Conservation (phyloP, 2,113 vertebrate genomes). For the Leptodactylus fuscus region DNA sequence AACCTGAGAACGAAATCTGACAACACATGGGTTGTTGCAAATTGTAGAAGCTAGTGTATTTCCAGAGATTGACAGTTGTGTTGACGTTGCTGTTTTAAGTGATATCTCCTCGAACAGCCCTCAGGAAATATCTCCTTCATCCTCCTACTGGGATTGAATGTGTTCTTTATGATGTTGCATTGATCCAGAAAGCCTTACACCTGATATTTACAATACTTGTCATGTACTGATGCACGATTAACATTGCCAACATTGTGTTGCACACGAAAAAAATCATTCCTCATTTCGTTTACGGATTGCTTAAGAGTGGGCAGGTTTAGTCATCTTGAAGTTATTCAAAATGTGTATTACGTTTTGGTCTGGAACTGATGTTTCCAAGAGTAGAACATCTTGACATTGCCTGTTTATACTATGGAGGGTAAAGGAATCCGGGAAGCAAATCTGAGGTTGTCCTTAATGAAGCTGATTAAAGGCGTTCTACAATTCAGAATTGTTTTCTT, state of each 20-base stretch:
- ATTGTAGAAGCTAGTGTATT: background rate
- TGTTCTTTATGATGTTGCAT: conserved; percentile 18
- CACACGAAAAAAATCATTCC: conserved; percentile 12
- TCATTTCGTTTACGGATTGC: background rate
- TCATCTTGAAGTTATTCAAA: background rate
- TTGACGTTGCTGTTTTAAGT: conserved; percentile 16
- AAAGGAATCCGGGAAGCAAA: background rate
- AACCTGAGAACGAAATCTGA: background rate
- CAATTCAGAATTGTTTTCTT: conserved; percentile 35
- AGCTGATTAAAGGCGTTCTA: conserved; percentile 20
- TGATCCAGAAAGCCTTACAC: conserved; percentile 39
- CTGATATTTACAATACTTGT: conserved; percentile 53
- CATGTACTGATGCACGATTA: conserved; percentile 48
- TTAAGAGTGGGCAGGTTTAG: background rate
- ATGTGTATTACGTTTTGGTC: background rate
- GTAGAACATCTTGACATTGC: background rate
- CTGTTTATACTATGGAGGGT: background rate
- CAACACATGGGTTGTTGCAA: background rate
- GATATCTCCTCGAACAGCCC: conserved; percentile 23
- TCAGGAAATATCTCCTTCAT: conserved; percentile 22
- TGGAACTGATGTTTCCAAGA: background rate
- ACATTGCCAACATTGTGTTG: conserved; percentile 41
- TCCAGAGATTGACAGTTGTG: conserved; percentile 37
- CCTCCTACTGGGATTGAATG: conserved; percentile 25
- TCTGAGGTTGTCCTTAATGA: background rate